Percentiles rank a stretch among this genome's conserved stretches.
phyloP scores from a whole-genome alignment of 2,797 vertebrate species.

The Toxotes lorentzi region DNA sequence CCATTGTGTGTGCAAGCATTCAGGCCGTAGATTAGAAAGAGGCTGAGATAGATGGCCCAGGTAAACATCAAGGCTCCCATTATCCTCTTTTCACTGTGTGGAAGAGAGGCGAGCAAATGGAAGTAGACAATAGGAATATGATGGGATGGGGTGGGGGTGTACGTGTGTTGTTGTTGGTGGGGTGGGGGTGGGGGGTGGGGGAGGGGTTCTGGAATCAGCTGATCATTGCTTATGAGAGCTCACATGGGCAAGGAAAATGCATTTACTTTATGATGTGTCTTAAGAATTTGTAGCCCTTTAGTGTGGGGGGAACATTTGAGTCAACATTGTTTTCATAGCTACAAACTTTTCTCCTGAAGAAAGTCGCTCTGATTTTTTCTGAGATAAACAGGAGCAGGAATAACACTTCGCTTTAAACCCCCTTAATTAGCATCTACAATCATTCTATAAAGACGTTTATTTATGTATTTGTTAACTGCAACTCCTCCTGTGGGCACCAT shows the following conservation, averaged over 20 bases:
- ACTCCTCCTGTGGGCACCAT: neutral
- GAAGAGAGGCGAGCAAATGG: conserved; percentile 67
- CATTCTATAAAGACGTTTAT: neutral
- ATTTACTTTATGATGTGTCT: conserved; percentile 6
- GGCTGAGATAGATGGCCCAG: conserved; percentile 62
- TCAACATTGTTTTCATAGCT: conserved; percentile 11
- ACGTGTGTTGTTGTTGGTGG: neutral
- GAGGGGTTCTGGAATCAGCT: no score
- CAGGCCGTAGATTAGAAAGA: conserved; percentile 66
- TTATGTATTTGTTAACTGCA: neutral
- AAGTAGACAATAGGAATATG: conserved; percentile 64
- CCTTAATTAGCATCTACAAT: neutral
- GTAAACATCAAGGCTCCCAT: conserved; percentile 73
- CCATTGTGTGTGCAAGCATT: conserved; percentile 77
- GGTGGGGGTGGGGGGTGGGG: conserved; percentile 32
- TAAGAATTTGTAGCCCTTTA: no score
- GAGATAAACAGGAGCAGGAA: neutral
- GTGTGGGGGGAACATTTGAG: conserved; percentile 6
- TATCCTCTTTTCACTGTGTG: conserved; percentile 73
- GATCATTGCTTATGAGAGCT: conserved; percentile 35
- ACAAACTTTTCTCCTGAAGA: neutral
- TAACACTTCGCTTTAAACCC: neutral
- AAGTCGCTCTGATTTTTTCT: neutral
- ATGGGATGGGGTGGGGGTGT: neutral
- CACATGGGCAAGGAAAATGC: conserved; percentile 38